Percentiles rank a stretch among this genome's conserved stretches.
These are phyloP conservation scores for Odontomachus brunneus DNA, from an alignment of 1,140 invertebrate species.

Conservation along the genomic window DNA sequence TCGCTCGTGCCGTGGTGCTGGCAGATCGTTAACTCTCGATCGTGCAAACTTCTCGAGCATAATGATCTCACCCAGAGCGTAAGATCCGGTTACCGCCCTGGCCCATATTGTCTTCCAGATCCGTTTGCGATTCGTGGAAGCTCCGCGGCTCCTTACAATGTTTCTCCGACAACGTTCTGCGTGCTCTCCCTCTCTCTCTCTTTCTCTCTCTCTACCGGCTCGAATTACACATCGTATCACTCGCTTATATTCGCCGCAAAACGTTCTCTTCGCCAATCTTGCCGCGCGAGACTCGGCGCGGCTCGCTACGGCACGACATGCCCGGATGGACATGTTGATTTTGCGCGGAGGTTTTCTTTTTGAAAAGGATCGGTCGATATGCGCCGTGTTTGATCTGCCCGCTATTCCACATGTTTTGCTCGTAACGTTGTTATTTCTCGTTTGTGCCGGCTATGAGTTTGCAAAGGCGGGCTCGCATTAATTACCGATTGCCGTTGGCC, in stretches of 20 bases:
- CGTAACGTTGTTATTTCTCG: slow-evolving; percentile 53
- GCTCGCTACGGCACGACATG: background rate
- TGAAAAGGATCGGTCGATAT: slow-evolving; percentile 31
- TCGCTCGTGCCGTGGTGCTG: slow-evolving; percentile 53
- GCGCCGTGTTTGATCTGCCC: slow-evolving; percentile 41
- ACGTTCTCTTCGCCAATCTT: background rate
- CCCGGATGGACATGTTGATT: background rate
- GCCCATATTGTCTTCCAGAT: slow-evolving; percentile 64
- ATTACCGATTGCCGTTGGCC: slow-evolving; percentile 71
- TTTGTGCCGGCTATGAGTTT: slow-evolving; percentile 54
- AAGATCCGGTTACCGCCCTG: slow-evolving; percentile 72
- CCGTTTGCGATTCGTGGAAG: slow-evolving; percentile 59
- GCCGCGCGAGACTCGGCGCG: background rate
- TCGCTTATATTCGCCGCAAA: slow-evolving; percentile 21
- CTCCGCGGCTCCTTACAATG: slow-evolving; percentile 50
- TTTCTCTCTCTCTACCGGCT: slow-evolving; percentile 48
- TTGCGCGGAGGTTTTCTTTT: slow-evolving; percentile 1
- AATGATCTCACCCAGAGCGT: slow-evolving; percentile 69
- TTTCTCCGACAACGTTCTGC: slow-evolving; percentile 19
- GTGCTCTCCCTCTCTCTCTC: slow-evolving; percentile 29
- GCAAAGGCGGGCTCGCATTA: slow-evolving; percentile 55
- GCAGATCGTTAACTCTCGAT: slow-evolving; percentile 73
- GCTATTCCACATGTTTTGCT: slow-evolving; percentile 40
- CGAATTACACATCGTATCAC: slow-evolving; percentile 57
- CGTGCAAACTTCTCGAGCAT: slow-evolving; percentile 68